Evolutionary conservation across 2,113 vertebrate species (phyloP), one percentile per base, ranked within the genome.

Genomic region (Oplegnathus fasciatus): DNA sequence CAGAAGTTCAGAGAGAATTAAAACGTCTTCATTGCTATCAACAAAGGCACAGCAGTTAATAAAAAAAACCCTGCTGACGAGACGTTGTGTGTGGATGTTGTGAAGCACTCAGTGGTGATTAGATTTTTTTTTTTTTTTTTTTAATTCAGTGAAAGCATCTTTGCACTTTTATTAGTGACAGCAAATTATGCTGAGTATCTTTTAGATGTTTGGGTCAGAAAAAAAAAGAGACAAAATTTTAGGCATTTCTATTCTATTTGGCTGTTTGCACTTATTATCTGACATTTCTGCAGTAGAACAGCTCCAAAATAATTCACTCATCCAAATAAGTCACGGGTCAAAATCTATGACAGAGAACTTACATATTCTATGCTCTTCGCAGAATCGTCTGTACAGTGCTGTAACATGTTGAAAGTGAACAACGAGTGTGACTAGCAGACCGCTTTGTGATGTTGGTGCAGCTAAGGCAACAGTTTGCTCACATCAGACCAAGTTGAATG

Each of bases 381-480:
- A 0, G 13, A 61, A 52, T 0, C 32, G 32, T 32, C 57, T 24
- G 2, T 6, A 14, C 55, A 22, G 28, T 15, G 44, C 42, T 40
- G 28, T n/a, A 18, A 78, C 1, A 2, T 4, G 6, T 60, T 44
- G 62, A 11, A 44, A 11, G 20, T 24, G 32, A 30, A 57, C 24
- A 64, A 55, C 20, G 17, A 44, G 37, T 48, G 6, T 5, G 22
- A 61, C 69, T 52, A 42, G 32, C 1, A 46, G 64, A 58, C 32
- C 18, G 6, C 32, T 57, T 37, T 74, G 70, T n/a, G 22, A 26
- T 18, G 20, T 46, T 20, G 58, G 28, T 50, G 17, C 20, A 67
- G n/a, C 28, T 24, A 14, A 15, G 20, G 40, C 48, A 74, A 55
- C 37, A 77, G 60, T 68, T 77, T 60, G 24, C 28, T 78, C 34